Evolutionary conservation across 2,888 invertebrate species (phyloP), one percentile per base, ranked within the genome.

Genomic region (Hyposoter didymator): DNA sequence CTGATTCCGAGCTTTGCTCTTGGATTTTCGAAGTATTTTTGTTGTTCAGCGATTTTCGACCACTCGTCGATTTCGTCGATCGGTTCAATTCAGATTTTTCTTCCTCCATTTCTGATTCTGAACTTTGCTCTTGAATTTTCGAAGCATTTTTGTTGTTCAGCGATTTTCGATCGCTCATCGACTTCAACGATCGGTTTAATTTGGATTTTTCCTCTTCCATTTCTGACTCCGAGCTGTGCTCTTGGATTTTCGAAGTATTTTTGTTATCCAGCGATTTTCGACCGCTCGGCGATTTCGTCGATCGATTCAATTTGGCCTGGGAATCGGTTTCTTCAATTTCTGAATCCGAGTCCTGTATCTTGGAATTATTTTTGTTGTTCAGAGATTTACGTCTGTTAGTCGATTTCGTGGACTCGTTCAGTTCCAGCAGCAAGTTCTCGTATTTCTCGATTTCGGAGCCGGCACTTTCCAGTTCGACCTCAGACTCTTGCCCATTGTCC

Each of bases 21-120:
- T 66, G 10, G n/a, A 80, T 28, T 59, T 80, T 74, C 10, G 62
- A 84, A 35, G 19, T n/a, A 39, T 69, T 82, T 52, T 28, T 70
- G 32, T 49, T 43, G 35, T 66, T 67, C 73, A 55, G 28, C 45
- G 52, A 70, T 35, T 66, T 80, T 52, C 66, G 43, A 28, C 19
- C 45, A 32, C 43, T 67, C 22, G 4, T 1, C 4, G 19, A 67
- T 49, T 69, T 83, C 17, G n/a, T 28, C 5, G 73, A 78, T 45
- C 12, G 19, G 69, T 81, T 62, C 17, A 84, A 17, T 43, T 64
- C 66, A 2, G 14, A 7, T 32, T 6, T 39, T n/a, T 73, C 55
- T 52, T 59, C 55, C 45, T 55, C 49, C 19, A 8, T 78, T 73
- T 78, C 62, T 62, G 45, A 70, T 17, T 84, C 75, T 1, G 55